Conservation (phyloP, 1,140 invertebrate genomes). For the Cydia splendana region DNA sequence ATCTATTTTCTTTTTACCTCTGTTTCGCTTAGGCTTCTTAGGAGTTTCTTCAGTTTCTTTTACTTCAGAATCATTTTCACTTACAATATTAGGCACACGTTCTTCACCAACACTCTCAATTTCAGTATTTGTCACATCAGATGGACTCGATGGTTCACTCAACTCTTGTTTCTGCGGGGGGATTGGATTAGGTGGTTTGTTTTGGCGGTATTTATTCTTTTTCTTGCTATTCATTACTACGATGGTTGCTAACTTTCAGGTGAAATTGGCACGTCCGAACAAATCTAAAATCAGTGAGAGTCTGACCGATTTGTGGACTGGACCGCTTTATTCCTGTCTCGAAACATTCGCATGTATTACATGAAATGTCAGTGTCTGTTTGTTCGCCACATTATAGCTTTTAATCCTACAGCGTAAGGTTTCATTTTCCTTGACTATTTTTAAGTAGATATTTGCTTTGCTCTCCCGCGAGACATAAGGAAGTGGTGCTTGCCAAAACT, state of each 20-base stretch:
- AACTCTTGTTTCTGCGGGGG: constrained; percentile 39
- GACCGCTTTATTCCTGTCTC: constrained; percentile 64
- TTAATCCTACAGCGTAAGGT: constrained; percentile 9
- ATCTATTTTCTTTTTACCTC: constrained; percentile 65
- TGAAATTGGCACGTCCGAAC: constrained; percentile 41
- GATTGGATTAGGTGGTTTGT: constrained; percentile 48
- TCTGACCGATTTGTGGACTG: constrained; percentile 63
- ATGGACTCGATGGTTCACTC: constrained; percentile 37
- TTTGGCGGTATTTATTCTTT: constrained; percentile 59
- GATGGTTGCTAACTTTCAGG: constrained; percentile 33
- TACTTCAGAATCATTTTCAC: constrained; percentile 43
- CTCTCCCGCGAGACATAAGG: constrained; percentile 54
- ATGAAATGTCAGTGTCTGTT: constrained; percentile 62
- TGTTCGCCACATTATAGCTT: not conserved
- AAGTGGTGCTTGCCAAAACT: constrained; percentile 71
- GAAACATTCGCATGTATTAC: constrained; percentile 56
- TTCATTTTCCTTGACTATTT: not conserved
- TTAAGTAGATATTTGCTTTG: constrained; percentile 40
- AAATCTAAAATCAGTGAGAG: constrained; percentile 48
- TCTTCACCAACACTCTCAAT: constrained; percentile 43
- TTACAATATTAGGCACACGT: constrained; percentile 47
- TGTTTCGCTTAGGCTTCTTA: constrained; percentile 70
- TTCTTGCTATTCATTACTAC: constrained; percentile 66
- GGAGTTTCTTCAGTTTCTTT: constrained; percentile 46
- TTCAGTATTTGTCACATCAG: constrained; percentile 35